Evolutionary conservation across 2,113 vertebrate species (phyloP).

Genomic region (Piaya cayana): DNA sequence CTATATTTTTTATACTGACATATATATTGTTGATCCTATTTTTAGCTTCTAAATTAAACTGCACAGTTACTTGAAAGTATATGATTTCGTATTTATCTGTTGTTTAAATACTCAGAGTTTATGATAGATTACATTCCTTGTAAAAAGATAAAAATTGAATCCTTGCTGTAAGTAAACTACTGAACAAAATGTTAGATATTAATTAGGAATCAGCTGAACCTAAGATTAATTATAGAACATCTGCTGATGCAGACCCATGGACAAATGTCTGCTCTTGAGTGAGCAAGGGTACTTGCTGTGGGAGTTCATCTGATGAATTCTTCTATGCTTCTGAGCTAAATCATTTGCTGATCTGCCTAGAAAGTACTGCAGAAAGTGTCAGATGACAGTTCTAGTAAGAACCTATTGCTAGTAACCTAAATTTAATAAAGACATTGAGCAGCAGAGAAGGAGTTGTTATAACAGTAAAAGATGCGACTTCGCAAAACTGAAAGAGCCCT

Average conservation of each 20-base stretch:
- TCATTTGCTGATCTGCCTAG: background rate
- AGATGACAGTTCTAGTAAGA: background rate
- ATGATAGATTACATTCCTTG: background rate
- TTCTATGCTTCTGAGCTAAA: background rate
- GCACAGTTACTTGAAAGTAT: background rate
- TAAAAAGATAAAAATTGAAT: background rate
- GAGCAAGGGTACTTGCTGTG: background rate
- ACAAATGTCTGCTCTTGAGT: constrained; percentile 1
- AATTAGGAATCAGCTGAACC: constrained; percentile 20
- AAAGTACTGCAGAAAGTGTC: background rate
- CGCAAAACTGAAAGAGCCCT: background rate
- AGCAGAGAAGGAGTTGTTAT: background rate
- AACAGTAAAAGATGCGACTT: background rate
- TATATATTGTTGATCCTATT: background rate
- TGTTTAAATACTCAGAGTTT: background rate
- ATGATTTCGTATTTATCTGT: background rate
- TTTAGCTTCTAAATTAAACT: background rate
- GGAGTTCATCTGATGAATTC: constrained; percentile 14
- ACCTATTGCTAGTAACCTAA: background rate
- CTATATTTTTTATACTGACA: background rate
- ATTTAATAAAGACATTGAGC: background rate
- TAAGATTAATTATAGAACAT: constrained; percentile 32
- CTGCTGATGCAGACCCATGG: background rate
- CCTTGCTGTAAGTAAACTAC: background rate
- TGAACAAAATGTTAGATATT: constrained; percentile 36